Base-by-base conservation (phyloP, 2,888 invertebrate genomes). In the Rhyacophila evoluta region DNA sequence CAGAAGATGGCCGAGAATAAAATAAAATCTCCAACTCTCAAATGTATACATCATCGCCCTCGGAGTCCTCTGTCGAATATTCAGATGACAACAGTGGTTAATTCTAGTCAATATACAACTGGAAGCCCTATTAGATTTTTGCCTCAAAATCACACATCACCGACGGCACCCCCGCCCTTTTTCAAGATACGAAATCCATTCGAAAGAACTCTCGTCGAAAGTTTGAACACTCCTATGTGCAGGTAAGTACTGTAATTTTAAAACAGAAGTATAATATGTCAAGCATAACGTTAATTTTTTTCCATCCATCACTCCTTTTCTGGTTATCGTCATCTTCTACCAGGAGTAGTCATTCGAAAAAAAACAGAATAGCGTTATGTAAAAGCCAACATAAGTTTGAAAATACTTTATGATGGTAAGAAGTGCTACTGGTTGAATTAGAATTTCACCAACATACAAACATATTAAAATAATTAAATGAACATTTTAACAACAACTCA, bases 141-240 rank as follows among this genome's bases (percentile, higher is more conserved):
- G 5, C 37, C 77, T 38, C 75, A 77, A 27, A 78, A 28, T 28
- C 68, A 75, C 68, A 38, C 75, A 36, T 75, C 80, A 5, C 79
- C 81, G n/a, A 80, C 80, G 8, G 77, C 79, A n/a, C 81, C 80
- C 2, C 73, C 69, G n/a, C 15, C 77, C 10, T 74, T 79, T 74
- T 80, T 78, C 41, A 81, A 76, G 37, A 80, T 93, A 73, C 88
- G 90, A 81, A 94, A 94, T 88, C 94, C 94, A 1, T 94, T 94
- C 85, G 94, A 94, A 83, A 89, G 89, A 83, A 92, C 90, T 72
- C 86, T 94, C 81, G 91, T 92, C 72, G 92, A 92, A 83, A 91
- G 90, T 84, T 86, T 94, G 77, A 93, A 94, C 85, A 89, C 92
- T 78, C 92, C 93, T 82, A 89, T 94, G 84, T 94, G 93, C 86